Evolutionary conservation across 2,113 vertebrate species (phyloP).

Genomic region (Mellivora capensis): DNA sequence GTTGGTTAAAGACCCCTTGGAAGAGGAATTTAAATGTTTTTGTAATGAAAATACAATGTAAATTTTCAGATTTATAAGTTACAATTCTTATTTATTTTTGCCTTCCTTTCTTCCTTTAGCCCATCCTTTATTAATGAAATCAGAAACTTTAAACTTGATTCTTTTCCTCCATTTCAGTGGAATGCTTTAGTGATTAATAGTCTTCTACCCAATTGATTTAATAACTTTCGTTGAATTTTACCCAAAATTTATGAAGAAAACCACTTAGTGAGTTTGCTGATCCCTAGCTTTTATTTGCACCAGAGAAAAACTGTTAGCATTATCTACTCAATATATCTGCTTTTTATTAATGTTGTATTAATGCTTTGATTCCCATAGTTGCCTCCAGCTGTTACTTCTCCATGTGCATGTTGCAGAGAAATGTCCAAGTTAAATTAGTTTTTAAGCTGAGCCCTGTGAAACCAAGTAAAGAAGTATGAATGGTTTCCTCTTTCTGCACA

Average conservation of each 20-base stretch:
- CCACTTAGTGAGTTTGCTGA: not conserved
- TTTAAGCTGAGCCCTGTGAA: not conserved
- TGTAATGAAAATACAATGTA: not conserved
- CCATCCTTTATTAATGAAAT: not conserved
- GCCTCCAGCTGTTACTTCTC: not conserved
- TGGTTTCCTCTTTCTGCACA: not conserved
- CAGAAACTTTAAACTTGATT: not conserved
- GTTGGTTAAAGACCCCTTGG: not conserved
- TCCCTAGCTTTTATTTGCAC: not conserved
- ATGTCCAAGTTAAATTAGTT: not conserved
- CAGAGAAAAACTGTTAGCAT: not conserved
- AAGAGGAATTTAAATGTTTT: not conserved
- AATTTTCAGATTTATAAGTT: not conserved
- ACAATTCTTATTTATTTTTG: not conserved
- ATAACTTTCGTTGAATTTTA: not conserved
- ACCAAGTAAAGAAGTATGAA: not conserved
- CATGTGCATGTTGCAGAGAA: not conserved
- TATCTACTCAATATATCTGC: not conserved
- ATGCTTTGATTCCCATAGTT: not conserved
- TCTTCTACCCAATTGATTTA: not conserved
- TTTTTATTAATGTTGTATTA: not conserved
- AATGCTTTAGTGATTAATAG: not conserved
- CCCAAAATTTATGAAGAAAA: not conserved
- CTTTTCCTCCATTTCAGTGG: not conserved
- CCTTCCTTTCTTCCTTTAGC: not conserved